Conservation (phyloP, 2,113 vertebrate genomes). For the Blennius ocellaris region DNA sequence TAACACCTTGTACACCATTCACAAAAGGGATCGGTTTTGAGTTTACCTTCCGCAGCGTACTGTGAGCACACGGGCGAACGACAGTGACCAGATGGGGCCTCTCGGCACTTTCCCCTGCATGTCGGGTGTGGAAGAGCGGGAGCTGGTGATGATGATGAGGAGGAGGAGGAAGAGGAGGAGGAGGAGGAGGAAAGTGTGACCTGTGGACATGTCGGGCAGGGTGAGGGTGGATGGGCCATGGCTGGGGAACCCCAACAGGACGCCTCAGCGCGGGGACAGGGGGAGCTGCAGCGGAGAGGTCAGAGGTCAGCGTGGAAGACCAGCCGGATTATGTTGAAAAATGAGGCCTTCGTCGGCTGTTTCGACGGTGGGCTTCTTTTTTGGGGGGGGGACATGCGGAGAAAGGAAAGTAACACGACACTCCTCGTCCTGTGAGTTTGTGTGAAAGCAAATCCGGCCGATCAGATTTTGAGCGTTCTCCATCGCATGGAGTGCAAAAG, state of each 20-base stretch:
- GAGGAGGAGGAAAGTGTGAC: slow-evolving; percentile 35
- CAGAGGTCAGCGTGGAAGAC: neutral
- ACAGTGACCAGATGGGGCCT: slow-evolving; percentile 92
- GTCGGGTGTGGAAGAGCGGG: slow-evolving; percentile 80
- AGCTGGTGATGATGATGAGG: slow-evolving; percentile 45
- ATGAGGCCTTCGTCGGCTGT: neutral
- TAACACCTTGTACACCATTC: too few species aligned
- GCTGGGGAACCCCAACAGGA: slow-evolving; percentile 41
- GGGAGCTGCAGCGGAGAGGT: slow-evolving; percentile 42
- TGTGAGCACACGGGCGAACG: slow-evolving; percentile 85
- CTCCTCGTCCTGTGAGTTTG: slow-evolving; percentile 40
- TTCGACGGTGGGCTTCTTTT: slow-evolving; percentile 10
- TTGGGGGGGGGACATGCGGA: slow-evolving; percentile 30
- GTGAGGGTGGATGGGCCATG: slow-evolving; percentile 54
- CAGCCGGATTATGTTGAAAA: slow-evolving; percentile 24
- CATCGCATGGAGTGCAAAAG: slow-evolving; percentile 72
- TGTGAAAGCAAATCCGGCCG: slow-evolving; percentile 78
- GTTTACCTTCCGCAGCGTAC: slow-evolving; percentile 86
- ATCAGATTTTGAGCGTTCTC: slow-evolving; percentile 82
- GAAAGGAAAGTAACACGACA: slow-evolving; percentile 69
- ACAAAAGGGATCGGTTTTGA: neutral
- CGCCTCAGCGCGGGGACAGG: slow-evolving; percentile 40
- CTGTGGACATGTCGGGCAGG: slow-evolving; percentile 28
- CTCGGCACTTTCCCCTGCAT: slow-evolving; percentile 87
- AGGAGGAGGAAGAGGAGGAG: slow-evolving; percentile 29